Evolutionary conservation across 1,140 invertebrate genomes (phyloP).

Genomic region (Oryctes rhinoceros): DNA sequence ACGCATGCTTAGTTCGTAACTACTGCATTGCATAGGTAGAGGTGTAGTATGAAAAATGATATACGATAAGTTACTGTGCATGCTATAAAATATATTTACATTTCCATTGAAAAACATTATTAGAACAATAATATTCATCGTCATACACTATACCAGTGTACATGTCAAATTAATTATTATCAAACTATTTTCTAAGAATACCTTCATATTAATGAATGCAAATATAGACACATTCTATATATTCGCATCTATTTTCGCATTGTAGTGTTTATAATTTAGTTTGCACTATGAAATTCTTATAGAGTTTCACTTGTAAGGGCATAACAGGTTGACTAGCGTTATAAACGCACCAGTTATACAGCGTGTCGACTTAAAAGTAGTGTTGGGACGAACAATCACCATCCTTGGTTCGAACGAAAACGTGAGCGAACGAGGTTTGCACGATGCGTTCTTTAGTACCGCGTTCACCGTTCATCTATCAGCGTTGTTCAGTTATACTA

Average conservation of each 20-base stretch:
- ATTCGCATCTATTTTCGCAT: constrained; percentile 3
- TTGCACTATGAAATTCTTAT: constrained; percentile 13
- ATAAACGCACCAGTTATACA: neutral
- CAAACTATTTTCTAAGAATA: too few relatives aligned
- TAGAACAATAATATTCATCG: neutral
- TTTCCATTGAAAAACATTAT: neutral
- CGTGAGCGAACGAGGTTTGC: too few relatives aligned
- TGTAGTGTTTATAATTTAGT: constrained; percentile 15
- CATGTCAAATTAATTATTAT: neutral
- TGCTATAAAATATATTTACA: constrained; percentile 16
- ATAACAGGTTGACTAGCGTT: neutral
- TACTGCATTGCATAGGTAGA: neutral
- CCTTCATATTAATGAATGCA: too few relatives aligned
- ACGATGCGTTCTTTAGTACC: too few relatives aligned
- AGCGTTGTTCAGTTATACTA: too few relatives aligned
- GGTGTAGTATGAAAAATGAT: neutral
- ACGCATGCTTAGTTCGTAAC: neutral
- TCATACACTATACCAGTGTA: neutral
- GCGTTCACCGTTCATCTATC: too few relatives aligned
- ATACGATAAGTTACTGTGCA: constrained; percentile 1
- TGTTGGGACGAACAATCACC: too few relatives aligned
- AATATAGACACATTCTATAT: neutral
- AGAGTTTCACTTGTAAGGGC: neutral
- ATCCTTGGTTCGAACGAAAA: too few relatives aligned
- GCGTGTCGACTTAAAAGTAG: too few relatives aligned